Evolutionary conservation across 2,888 invertebrate genomes (phyloP).

Genomic region (Perizoma affinitatum): DNA sequence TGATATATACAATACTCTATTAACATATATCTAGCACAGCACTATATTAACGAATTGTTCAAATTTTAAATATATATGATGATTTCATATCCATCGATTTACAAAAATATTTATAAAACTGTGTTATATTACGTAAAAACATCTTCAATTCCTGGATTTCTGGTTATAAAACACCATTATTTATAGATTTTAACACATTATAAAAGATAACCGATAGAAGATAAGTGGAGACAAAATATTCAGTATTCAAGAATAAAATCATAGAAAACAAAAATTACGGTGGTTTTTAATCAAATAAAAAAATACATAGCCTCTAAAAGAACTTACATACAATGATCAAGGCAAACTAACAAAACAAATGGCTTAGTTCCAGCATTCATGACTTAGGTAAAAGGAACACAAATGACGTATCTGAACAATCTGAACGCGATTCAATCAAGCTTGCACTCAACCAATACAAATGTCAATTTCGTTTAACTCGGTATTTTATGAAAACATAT

Average conservation of each 20-base stretch:
- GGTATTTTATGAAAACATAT: too few relatives aligned
- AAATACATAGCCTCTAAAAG: slow-evolving; percentile 53
- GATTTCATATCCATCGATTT: slow-evolving; percentile 17
- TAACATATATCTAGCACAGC: slow-evolving; percentile 18
- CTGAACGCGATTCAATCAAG: not conserved
- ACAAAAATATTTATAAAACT: slow-evolving; percentile 28
- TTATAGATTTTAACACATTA: slow-evolving; percentile 22
- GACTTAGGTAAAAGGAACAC: not conserved
- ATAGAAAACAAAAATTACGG: slow-evolving; percentile 36
- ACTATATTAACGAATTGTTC: slow-evolving; percentile 17
- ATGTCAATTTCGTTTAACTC: too few relatives aligned
- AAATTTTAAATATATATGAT: slow-evolving; percentile 5
- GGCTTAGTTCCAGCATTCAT: slow-evolving; percentile 4
- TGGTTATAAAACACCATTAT: slow-evolving; percentile 25
- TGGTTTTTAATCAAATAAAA: slow-evolving; percentile 43
- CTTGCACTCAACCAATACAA: too few relatives aligned
- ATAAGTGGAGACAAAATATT: slow-evolving; percentile 23
- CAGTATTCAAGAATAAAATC: slow-evolving; percentile 42
- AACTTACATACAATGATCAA: slow-evolving; percentile 14
- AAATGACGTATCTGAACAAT: slow-evolving; percentile 3
- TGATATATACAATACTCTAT: not conserved
- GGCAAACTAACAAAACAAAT: slow-evolving; percentile 1
- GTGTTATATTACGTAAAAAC: slow-evolving; percentile 10
- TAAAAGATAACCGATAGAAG: slow-evolving; percentile 15
- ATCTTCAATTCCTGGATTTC: slow-evolving; percentile 31